Evolutionary conservation across 2,888 invertebrate genomes (phyloP), one percentile per base, ranked within the genome.

Genomic region (Oxystoma pomonae): DNA sequence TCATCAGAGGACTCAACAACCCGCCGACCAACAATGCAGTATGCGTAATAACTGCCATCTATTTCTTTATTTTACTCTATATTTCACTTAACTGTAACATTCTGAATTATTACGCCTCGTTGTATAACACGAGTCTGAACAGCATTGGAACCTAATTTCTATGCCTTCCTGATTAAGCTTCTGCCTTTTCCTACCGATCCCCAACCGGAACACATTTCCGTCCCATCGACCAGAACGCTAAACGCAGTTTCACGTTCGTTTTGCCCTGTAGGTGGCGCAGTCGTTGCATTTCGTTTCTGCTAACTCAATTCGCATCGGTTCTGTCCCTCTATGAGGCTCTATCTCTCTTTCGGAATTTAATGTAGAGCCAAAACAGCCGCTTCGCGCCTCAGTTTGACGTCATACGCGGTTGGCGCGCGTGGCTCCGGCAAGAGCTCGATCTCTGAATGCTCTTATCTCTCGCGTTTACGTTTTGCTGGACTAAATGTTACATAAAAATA

Each of bases 321-420:
- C 35, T 12, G 12, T 35, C 35, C 35, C 35, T 35, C 12, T 35
- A 7, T 35, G 5, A 35, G 35, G 35, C 35, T 35, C 35, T 35
- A 35, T 35, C 35, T 12, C 35, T 35, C 35, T 35, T 35, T 35
- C 35, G 12, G 35, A 12, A 35, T 35, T 35, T 35, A 35, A 35
- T 35, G 12, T 35, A 7, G 35, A 35, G 35, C 35, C 35, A 35
- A 12, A 35, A 64, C 66, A 66, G 64, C 61, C 66, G 62, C 59
- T 66, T 59, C 64, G 62, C 59, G 59, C 35, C 69, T 73, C 73
- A 78, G 78, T 78, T 76, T 78, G 77, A 78, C 78, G 78, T 78
- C 77, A 78, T 35, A 72, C 76, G 71, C 74, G 73, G 76, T 74
- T 67, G 70, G 69, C 67, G 74, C 70, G 75, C 35, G 35, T n/a